Conservation (phyloP, 2,113 vertebrate genomes). For the Platichthys stellatus region DNA sequence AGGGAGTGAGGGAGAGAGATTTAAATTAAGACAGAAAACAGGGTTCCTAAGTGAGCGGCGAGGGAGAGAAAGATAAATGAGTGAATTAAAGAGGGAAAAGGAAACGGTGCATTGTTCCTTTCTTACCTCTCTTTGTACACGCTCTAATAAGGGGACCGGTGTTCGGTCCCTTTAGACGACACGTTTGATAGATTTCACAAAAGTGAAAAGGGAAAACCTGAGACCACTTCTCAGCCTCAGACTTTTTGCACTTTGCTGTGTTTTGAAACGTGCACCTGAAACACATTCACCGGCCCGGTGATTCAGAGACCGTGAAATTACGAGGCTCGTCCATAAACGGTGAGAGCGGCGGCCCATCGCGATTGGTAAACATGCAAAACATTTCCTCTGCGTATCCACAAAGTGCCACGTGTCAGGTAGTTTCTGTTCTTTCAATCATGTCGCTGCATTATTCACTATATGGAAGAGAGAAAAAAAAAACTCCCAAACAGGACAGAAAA, state of each 20-base stretch:
- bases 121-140: conserved; percentile 17
- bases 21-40: conserved; percentile 66
- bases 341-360: background rate
- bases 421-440: conserved; percentile 14
- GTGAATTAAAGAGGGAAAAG: conserved; percentile 3
- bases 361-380: background rate
- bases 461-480: conserved; percentile 2
- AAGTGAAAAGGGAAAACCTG: background rate
- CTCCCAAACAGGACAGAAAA: conserved; percentile 16
- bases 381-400: background rate
- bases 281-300: background rate
- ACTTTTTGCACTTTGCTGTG: background rate
- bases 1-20: conserved; percentile 46
- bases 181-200: background rate
- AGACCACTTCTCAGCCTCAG: background rate
- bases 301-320: background rate
- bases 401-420: conserved; percentile 1
- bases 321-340: background rate
- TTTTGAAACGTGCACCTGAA: background rate
- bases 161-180: background rate
- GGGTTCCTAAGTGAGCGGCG: conserved; percentile 36
- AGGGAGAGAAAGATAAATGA: conserved; percentile 40
- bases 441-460: background rate
- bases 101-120: background rate
- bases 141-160: background rate